Conservation (phyloP, 2,888 invertebrate species). For the Agriopis marginaria region DNA sequence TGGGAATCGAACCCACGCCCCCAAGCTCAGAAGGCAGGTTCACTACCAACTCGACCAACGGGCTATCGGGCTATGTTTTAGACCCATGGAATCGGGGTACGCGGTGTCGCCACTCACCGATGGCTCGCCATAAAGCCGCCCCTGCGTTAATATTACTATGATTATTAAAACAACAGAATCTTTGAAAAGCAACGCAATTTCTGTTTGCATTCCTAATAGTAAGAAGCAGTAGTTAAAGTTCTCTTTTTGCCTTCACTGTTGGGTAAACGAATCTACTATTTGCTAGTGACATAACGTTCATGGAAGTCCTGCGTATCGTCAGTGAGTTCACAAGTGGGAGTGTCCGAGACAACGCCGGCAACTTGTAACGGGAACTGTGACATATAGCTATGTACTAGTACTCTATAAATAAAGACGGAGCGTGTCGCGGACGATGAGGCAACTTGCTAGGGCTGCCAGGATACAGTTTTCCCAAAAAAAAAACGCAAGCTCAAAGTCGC, state of each 20-base stretch:
- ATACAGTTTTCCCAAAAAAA: no score
- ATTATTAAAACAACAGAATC: no score
- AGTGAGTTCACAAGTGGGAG: conserved; percentile 19
- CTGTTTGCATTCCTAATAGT: neutral
- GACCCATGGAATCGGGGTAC: no score
- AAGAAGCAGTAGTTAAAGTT: neutral
- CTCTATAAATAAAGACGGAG: conserved; percentile 41
- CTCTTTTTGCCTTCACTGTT: neutral
- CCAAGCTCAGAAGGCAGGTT: no score
- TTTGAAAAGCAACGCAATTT: no score
- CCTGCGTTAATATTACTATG: no score
- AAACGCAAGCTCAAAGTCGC: no score
- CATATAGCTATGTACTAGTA: conserved; percentile 25
- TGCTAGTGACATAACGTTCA: neutral
- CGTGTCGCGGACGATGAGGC: conserved; percentile 19
- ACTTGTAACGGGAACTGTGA: conserved; percentile 29
- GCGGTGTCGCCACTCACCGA: no score
- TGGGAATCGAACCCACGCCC: no score
- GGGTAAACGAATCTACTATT: neutral
- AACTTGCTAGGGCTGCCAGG: conserved; percentile 33
- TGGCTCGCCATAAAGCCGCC: no score
- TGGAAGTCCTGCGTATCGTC: conserved; percentile 16
- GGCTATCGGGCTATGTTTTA: no score
- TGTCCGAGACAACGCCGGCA: conserved; percentile 23
- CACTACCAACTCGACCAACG: no score